Evolutionary conservation across 2,113 vertebrate genomes (phyloP), one percentile per base, ranked within the genome.

Genomic region (Thryonomys swinderianus): DNA sequence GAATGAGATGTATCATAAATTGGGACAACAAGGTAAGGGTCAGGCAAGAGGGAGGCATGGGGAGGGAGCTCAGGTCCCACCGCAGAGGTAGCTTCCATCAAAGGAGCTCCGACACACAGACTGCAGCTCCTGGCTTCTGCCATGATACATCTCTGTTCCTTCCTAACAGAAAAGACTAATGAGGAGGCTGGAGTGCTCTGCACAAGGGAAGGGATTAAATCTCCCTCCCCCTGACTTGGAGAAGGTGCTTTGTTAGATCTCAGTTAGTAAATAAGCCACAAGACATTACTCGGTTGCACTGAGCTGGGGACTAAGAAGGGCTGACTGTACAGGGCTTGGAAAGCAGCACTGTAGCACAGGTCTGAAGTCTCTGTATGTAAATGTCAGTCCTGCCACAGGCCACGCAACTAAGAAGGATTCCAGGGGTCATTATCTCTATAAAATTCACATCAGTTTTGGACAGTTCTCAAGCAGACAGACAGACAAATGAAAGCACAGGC

Each of bases 201-300:
- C 40, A 20, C 88, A 83, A 9, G 48, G 82, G 93, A 90, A 87
- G 85, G 59, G 71, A 79, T 88, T 51, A 82, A 95, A 90, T 83
- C 79, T 85, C 69, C 48, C 76, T 64, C 81, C 62, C 71, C 95
- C 48, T 32, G 73, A 88, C 96, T 95, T 94, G 14, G 27, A 42
- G 48, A 93, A 95, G 51, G 1, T 94, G 73, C 74, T 74, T 84
- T 92, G 74, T 61, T 74, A 95, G 57, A 40, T 45, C 53, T 76
- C 8, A 1, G 0, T 81, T 61, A 71, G 80, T 0, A 81, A 97
- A 90, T 88, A 94, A 97, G 90, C 83, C 51, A 42, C 0, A 1
- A 85, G 12, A n/a, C 40, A 48, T 32, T 53, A 53, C 55, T 78
- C 53, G 30, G 13, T 40, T 27, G 12, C 27, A 30, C 14, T n/a